phyloP scores from a whole-genome alignment of 2,113 vertebrate species.

The Siniperca knerii region DNA sequence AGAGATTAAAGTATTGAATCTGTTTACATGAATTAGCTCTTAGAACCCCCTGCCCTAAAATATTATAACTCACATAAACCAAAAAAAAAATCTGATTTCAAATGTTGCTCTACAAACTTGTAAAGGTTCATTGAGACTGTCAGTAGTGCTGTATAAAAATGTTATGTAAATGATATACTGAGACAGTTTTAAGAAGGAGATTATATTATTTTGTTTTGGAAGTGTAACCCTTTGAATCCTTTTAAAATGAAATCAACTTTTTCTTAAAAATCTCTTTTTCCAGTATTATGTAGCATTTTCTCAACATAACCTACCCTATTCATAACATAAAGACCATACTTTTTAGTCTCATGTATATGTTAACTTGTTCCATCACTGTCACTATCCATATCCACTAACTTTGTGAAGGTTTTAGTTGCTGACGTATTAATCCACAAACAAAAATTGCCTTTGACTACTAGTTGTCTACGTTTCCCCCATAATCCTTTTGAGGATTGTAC shows the following conservation, averaged over 20 bases:
- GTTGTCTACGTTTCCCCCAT: slow-evolving; percentile 1
- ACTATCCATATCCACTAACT: not conserved
- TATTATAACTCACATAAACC: no score
- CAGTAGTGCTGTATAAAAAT: not conserved
- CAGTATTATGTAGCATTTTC: not conserved
- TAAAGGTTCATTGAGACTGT: not conserved
- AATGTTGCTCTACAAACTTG: not conserved
- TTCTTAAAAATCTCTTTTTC: not conserved
- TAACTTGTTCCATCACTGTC: not conserved
- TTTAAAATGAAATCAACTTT: not conserved
- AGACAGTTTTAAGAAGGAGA: no score
- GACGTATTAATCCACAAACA: slow-evolving; percentile 3
- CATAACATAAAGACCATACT: not conserved
- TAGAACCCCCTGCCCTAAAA: not conserved
- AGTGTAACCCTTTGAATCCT: not conserved
- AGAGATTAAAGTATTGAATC: not conserved
- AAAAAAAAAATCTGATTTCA: not conserved
- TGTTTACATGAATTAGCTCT: not conserved
- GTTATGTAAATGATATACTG: no score
- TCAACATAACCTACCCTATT: not conserved
- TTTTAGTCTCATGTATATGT: not conserved
- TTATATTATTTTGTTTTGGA: not conserved
- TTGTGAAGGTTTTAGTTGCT: not conserved
- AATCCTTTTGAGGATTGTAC: slow-evolving; percentile 48
- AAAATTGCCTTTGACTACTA: slow-evolving; percentile 39